phyloP scores from a whole-genome alignment of 2,888 invertebrate species.

The Boloria euphrosyne region DNA sequence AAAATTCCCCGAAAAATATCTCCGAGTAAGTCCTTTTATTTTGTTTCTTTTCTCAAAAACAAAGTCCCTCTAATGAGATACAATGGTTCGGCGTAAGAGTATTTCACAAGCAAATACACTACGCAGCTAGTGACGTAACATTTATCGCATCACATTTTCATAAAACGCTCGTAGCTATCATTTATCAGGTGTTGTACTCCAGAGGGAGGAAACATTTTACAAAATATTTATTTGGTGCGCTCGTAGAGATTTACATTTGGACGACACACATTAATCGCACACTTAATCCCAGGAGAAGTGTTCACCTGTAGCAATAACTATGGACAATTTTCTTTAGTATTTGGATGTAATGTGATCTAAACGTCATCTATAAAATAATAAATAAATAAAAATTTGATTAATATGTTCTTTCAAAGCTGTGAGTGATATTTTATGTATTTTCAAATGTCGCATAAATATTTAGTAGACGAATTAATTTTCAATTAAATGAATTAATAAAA shows the following conservation, averaged over 20 bases:
- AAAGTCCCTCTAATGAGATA: slow-evolving; percentile 6
- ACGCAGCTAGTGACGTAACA: slow-evolving; percentile 36
- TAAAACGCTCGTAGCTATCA: slow-evolving; percentile 67
- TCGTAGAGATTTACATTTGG: slow-evolving; percentile 63
- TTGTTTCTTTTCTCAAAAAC: background rate
- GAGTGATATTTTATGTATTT: no score
- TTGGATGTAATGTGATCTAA: background rate
- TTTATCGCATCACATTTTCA: slow-evolving; percentile 55
- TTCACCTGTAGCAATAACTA: slow-evolving; percentile 39
- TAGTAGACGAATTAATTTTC: no score
- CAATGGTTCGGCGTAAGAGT: slow-evolving; percentile 16
- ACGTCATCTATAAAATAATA: background rate
- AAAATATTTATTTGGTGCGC: slow-evolving; percentile 66
- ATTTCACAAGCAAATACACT: slow-evolving; percentile 37
- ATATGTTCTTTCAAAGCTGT: no score
- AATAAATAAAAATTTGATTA: no score
- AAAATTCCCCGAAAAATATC: no score
- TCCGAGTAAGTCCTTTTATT: background rate
- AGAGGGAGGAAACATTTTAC: slow-evolving; percentile 63
- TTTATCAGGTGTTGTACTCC: slow-evolving; percentile 71
- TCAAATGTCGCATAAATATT: no score
- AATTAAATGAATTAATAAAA: no score
- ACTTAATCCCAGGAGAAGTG: slow-evolving; percentile 51
- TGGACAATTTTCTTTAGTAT: slow-evolving; percentile 1
- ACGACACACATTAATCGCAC: slow-evolving; percentile 61